Evolutionary conservation across 2,797 vertebrate species (phyloP).

Genomic region (Syndactyla subalaris): DNA sequence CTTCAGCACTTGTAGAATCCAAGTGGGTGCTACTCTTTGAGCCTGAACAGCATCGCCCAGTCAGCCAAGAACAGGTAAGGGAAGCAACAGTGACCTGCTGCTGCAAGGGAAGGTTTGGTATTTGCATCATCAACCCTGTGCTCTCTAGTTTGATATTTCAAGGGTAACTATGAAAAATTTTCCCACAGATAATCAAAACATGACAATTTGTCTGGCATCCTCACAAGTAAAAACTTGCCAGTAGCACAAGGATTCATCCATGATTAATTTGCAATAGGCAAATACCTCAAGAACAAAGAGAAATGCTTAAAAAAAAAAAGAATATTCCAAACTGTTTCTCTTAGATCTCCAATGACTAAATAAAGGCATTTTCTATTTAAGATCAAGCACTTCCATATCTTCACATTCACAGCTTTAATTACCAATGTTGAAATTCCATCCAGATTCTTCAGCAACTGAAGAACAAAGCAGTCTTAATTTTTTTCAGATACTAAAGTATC

Average conservation of each 20-base stretch:
- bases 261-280: constrained; percentile 1
- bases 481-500: background rate
- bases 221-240: constrained; percentile 47
- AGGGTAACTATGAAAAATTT: constrained; percentile 28
- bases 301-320: background rate
- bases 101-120: background rate
- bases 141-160: background rate
- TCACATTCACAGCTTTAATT: background rate
- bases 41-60: background rate
- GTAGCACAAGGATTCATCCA: constrained; percentile 21
- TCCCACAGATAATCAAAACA: constrained; percentile 52
- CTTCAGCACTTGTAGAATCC: background rate
- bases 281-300: constrained; percentile 28
- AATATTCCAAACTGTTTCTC: background rate
- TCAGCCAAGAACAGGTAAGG: background rate
- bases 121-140: background rate
- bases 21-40: background rate
- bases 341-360: background rate
- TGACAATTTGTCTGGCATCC: constrained; percentile 28
- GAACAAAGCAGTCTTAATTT: background rate
- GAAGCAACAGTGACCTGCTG: background rate
- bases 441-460: background rate
- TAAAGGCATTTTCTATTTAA: background rate
- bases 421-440: background rate
- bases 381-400: background rate